A percentile compares a stretch with the other conserved stretches of the same genome.
These are phyloP conservation scores for Orbicella faveolata DNA, from an alignment of 64 coral and sea anemone genomes.

Conservation along the genomic window DNA sequence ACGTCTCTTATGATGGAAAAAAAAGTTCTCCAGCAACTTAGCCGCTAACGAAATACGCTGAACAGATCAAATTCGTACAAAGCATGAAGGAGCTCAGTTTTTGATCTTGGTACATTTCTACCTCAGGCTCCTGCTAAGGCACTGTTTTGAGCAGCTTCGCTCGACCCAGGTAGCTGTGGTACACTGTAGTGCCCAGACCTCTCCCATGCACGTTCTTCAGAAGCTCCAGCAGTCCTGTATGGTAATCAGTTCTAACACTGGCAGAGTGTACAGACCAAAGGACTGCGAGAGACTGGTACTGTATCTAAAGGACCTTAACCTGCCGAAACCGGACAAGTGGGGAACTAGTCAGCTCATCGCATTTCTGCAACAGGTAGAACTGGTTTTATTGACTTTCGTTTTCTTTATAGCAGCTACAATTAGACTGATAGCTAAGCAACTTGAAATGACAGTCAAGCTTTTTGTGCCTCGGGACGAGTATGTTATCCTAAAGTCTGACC, in stretches of 20 bases:
- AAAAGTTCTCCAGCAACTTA: too few relatives aligned
- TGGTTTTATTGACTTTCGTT: background rate
- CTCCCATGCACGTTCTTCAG: slow-evolving; percentile 90
- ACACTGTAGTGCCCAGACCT: slow-evolving; percentile 98
- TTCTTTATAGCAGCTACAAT: too few relatives aligned
- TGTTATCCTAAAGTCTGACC: too few relatives aligned
- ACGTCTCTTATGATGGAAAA: background rate
- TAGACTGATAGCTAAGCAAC: background rate
- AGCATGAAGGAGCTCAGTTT: background rate
- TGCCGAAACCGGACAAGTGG: slow-evolving; percentile 99
- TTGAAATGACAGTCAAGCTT: background rate
- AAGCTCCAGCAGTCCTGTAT: slow-evolving; percentile 96
- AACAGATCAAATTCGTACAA: too few relatives aligned
- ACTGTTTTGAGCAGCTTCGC: slow-evolving; percentile 97
- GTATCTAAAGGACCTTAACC: slow-evolving; percentile 96
- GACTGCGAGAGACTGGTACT: slow-evolving; percentile 95
- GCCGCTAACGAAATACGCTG: too few relatives aligned
- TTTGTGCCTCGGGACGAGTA: background rate
- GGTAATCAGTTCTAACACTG: slow-evolving; percentile 99
- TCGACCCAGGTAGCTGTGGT: slow-evolving; percentile 97
- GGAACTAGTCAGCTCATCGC: slow-evolving; percentile 98
- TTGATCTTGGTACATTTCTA: background rate
- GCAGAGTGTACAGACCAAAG: slow-evolving; percentile 94
- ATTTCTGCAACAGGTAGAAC: slow-evolving; percentile 92
- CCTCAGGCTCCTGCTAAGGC: slow-evolving; percentile 75